Evolutionary conservation across 2,797 vertebrate genomes (phyloP).

Genomic region (Poecilia velifera): DNA sequence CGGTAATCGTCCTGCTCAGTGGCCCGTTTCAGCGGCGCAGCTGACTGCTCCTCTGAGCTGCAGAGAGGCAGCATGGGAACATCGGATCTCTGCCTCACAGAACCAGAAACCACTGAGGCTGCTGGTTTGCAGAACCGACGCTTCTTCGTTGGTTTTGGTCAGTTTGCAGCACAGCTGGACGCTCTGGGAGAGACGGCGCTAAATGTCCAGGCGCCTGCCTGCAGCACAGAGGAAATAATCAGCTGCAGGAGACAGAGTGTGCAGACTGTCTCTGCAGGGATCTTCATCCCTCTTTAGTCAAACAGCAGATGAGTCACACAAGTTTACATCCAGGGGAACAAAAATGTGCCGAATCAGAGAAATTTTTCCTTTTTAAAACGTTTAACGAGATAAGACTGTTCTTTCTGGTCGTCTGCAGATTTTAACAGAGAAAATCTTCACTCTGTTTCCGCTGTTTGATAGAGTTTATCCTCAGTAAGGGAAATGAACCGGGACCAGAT

Average conservation of each 20-base stretch:
- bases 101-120: constrained; percentile 25
- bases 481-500: neutral
- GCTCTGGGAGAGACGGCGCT: constrained; percentile 3
- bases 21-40: constrained; percentile 60
- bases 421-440: neutral
- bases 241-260: constrained; percentile 41
- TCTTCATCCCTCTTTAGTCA: constrained; percentile 3
- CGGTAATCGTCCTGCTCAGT: constrained; percentile 60
- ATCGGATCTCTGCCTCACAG: constrained; percentile 33
- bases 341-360: neutral
- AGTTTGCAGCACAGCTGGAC: constrained; percentile 58
- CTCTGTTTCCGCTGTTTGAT: neutral
- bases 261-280: constrained; percentile 20
- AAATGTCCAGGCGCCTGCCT: constrained; percentile 31
- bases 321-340: neutral
- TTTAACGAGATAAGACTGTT: neutral
- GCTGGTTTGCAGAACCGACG: constrained; percentile 22
- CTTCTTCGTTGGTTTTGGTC: constrained; percentile 15
- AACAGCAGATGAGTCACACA: neutral
- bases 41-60: constrained; percentile 58
- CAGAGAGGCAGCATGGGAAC: constrained; percentile 37
- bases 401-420: neutral
- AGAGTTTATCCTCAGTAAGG: neutral
- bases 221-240: constrained; percentile 46
- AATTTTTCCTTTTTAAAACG: neutral